These are phyloP conservation scores for Bedellia somnulentella DNA, from an alignment of 2,888 invertebrate genomes.

Conservation along the genomic window DNA sequence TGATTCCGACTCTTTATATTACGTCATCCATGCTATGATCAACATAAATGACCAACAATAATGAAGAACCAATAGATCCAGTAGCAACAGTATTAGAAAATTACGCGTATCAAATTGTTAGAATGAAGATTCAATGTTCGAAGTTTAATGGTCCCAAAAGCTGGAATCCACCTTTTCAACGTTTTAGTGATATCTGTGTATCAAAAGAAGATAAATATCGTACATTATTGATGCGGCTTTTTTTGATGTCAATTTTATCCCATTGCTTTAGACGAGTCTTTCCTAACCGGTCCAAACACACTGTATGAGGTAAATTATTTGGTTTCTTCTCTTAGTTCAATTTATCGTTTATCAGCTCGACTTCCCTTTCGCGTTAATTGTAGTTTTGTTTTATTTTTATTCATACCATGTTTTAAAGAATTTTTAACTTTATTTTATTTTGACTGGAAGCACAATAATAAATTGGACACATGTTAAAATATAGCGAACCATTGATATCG, in stretches of 20 bases:
- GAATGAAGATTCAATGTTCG: conserved; percentile 23
- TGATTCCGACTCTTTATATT: no score
- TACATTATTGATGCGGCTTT: conserved; percentile 45
- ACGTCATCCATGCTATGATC: no score
- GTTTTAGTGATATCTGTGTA: conserved; percentile 8
- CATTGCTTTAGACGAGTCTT: conserved; percentile 24
- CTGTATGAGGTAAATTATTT: conserved; percentile 2
- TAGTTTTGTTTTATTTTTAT: no score
- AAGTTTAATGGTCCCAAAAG: conserved; percentile 14
- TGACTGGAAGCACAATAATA: no score
- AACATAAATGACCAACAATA: conserved; percentile 43
- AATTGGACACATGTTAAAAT: no score
- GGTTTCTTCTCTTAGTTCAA: no score
- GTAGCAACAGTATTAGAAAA: conserved; percentile 42
- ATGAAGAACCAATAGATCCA: conserved; percentile 42
- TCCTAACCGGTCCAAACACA: conserved; percentile 9
- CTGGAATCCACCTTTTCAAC: conserved; percentile 5
- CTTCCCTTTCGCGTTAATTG: no score
- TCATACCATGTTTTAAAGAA: no score
- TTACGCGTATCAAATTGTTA: conserved; percentile 50
- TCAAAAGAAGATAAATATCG: conserved; percentile 41
- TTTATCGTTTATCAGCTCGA: no score
- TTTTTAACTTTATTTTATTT: no score
- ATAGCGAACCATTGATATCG: no score
- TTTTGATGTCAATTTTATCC: conserved; percentile 35